Evolutionary conservation across 2,888 invertebrate species (phyloP).

Genomic region (Beris morrisii): DNA sequence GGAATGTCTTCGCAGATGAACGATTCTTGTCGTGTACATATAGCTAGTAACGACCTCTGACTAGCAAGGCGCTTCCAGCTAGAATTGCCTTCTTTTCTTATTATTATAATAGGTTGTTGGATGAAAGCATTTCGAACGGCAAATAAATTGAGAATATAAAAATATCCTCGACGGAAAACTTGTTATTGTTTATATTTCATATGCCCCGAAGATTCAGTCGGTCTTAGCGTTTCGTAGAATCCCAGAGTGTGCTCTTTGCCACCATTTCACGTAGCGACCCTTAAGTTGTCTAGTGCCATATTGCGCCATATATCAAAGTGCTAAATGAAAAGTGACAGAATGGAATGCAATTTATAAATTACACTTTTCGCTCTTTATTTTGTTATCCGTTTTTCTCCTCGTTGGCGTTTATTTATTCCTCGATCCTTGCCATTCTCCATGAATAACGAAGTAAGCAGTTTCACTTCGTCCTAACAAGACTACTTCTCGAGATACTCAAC

Average conservation of each 20-base stretch:
- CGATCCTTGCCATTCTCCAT: constrained; percentile 8
- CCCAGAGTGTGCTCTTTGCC: background rate
- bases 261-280: background rate
- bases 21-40: too few species aligned
- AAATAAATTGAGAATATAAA: too few species aligned
- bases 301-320: constrained; percentile 45
- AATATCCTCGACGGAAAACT: too few species aligned
- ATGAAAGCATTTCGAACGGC: too few species aligned
- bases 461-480: constrained; percentile 7
- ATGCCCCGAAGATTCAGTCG: too few species aligned
- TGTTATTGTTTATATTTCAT: too few species aligned
- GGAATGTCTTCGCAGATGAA: too few species aligned
- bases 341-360: constrained; percentile 54
- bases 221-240: background rate
- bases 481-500: too few species aligned
- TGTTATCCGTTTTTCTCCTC: constrained; percentile 35
- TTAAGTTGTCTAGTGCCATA: background rate
- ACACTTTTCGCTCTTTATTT: constrained; percentile 41
- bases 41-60: too few species aligned
- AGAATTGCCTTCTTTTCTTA: too few species aligned
- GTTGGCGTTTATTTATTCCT: constrained; percentile 35
- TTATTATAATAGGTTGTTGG: too few species aligned
- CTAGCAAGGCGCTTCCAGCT: too few species aligned
- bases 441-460: constrained; percentile 30
- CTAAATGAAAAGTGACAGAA: constrained; percentile 51